Conservation (phyloP, 2,888 invertebrate genomes). For the Stenichneumon culpator region DNA sequence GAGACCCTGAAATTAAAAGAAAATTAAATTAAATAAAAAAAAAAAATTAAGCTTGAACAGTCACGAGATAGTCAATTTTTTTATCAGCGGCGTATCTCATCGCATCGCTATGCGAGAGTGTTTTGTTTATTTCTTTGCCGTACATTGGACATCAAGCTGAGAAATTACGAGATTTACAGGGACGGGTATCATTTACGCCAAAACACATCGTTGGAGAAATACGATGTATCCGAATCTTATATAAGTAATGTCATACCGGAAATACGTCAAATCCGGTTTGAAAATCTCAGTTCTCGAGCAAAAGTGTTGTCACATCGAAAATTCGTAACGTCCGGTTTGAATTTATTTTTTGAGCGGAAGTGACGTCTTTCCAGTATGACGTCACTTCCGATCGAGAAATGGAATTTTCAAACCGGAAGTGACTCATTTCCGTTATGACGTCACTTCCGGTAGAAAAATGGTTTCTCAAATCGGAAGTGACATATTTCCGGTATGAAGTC, state of each 20-base stretch:
- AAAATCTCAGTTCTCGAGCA: too few relatives aligned
- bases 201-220: neutral
- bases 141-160: neutral
- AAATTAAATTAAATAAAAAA: neutral
- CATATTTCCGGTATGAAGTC: too few relatives aligned
- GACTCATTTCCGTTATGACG: too few relatives aligned
- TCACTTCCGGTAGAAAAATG: too few relatives aligned
- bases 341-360: neutral
- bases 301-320: too few relatives aligned
- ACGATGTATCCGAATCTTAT: neutral
- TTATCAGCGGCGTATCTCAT: neutral
- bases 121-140: conserved; percentile 4
- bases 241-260: neutral
- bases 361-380: too few relatives aligned
- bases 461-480: too few relatives aligned
- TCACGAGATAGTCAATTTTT: conserved; percentile 8
- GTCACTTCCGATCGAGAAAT: too few relatives aligned
- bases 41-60: neutral
- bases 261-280: neutral
- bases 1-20: conserved; percentile 86
- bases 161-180: neutral
- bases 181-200: neutral
- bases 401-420: too few relatives aligned
- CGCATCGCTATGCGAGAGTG: neutral
- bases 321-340: neutral